Evolutionary conservation across 2,113 vertebrate species (phyloP), one percentile per base, ranked within the genome.

Genomic region (Erythrolamprus reginae): DNA sequence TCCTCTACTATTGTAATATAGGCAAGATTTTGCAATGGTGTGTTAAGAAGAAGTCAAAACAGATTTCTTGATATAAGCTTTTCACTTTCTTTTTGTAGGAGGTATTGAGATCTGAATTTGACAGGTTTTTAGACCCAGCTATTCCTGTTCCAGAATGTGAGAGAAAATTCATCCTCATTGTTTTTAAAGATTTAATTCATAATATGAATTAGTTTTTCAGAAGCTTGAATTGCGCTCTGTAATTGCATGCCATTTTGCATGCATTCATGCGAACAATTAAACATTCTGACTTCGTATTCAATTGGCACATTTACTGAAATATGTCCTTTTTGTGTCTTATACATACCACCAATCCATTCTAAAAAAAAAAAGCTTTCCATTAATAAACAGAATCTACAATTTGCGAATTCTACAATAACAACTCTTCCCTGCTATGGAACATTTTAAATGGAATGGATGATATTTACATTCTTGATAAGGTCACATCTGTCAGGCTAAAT

Each of bases 391-490:
- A 93, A 86, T 92, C 58, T 83, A 10, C 9, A 89, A 93, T 77
- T 77, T 77, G 70, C 70, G 42, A 77, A 77, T 77, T n/a, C 83
- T 92, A 92, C 47, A 94, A n/a, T 92, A 94, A 92, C 56, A 93
- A 42, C 91, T 38, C 1, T 53, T 91, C 55, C 89, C 42, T 93
- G 83, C 51, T 89, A 70, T 84, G 85, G 87, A 95, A 94, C 19
- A 86, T 92, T 90, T 92, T 95, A 91, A 94, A 94, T 94, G 88
- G 95, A 94, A 95, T 92, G 47, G 89, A 93, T 92, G 90, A 93
- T 93, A 70, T 42, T 93, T 95, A 89, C 15, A 84, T 92, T 91
- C 56, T 93, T 94, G 93, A 91, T 94, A 97, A 96, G 90, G 92
- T 96, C 91, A 93, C 26, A 89, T 90, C 88, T 95, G 89, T 95